These are phyloP conservation scores for Fulica atra DNA, from an alignment of 2,113 vertebrate genomes.

Conservation along the genomic window DNA sequence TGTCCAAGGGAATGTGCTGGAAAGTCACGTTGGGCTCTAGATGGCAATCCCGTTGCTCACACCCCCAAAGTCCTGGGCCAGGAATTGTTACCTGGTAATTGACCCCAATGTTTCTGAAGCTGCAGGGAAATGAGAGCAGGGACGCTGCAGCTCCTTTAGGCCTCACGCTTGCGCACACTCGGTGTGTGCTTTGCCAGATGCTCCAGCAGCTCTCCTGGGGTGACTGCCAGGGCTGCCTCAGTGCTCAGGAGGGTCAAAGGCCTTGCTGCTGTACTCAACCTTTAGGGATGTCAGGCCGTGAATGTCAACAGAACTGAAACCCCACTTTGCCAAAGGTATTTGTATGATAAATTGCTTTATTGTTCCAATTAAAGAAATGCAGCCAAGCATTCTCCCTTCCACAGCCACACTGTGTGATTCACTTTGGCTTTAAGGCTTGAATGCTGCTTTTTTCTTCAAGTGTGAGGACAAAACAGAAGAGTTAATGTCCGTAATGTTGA, in stretches of 20 bases:
- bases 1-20: not conserved
- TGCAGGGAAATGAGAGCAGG: not conserved
- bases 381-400: not conserved
- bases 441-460: not conserved
- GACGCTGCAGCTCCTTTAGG: not conserved
- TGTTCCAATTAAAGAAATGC: not conserved
- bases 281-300: not conserved
- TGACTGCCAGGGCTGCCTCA: not conserved
- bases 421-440: not conserved
- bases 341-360: not conserved
- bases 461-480: not conserved
- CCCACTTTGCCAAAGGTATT: not conserved
- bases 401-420: not conserved
- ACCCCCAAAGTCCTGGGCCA: not conserved
- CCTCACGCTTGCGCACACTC: fast-evolving
- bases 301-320: not conserved
- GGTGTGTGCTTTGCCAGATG: not conserved
- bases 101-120: not conserved
- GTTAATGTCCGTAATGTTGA: not conserved
- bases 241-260: not conserved
- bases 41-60: constrained; percentile 19
- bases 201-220: not conserved
- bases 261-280: not conserved
- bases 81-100: not conserved
- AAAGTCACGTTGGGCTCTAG: constrained; percentile 1